Evolutionary conservation across 2,113 vertebrate genomes (phyloP).

Genomic region (Perca schrenkii): DNA sequence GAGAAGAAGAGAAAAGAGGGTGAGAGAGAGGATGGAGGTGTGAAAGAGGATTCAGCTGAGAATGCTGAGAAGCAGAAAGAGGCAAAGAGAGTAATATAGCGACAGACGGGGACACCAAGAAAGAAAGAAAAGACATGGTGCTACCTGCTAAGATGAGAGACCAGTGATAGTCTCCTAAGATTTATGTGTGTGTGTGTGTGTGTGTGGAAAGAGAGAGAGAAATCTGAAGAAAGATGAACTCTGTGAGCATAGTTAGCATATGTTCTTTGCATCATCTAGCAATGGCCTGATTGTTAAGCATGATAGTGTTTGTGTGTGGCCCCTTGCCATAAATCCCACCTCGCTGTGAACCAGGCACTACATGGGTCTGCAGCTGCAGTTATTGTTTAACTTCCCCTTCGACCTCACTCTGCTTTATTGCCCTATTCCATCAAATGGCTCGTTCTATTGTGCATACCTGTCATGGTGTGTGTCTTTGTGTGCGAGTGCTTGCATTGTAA

Average conservation of each 20-base stretch:
- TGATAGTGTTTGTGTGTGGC: slow-evolving; percentile 5
- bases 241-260: background rate
- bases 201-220: background rate
- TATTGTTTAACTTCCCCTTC: slow-evolving; percentile 67
- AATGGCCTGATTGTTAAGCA: slow-evolving; percentile 12
- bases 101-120: slow-evolving; percentile 41
- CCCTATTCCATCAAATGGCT: slow-evolving; percentile 50
- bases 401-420: slow-evolving; percentile 62
- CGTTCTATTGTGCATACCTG: slow-evolving; percentile 18
- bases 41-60: slow-evolving; percentile 48
- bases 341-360: slow-evolving; percentile 15
- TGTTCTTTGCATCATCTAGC: background rate
- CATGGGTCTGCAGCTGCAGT: slow-evolving; percentile 43
- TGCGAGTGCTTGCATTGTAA: slow-evolving; percentile 18
- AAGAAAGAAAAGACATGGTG: slow-evolving; percentile 6
- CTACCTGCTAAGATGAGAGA: slow-evolving; percentile 51
- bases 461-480: slow-evolving; percentile 26
- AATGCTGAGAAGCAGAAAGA: slow-evolving; percentile 38
- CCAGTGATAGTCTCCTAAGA: slow-evolving; percentile 33
- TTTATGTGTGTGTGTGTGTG: slow-evolving; percentile 30
- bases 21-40: slow-evolving; percentile 31
- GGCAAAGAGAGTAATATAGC: slow-evolving; percentile 25
- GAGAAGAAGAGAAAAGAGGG: slow-evolving; percentile 6
- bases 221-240: background rate
- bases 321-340: slow-evolving; percentile 42